Evolutionary conservation across 2,113 vertebrate genomes (phyloP), one percentile per base, ranked within the genome.

Genomic region (Scytalopus superciliaris): DNA sequence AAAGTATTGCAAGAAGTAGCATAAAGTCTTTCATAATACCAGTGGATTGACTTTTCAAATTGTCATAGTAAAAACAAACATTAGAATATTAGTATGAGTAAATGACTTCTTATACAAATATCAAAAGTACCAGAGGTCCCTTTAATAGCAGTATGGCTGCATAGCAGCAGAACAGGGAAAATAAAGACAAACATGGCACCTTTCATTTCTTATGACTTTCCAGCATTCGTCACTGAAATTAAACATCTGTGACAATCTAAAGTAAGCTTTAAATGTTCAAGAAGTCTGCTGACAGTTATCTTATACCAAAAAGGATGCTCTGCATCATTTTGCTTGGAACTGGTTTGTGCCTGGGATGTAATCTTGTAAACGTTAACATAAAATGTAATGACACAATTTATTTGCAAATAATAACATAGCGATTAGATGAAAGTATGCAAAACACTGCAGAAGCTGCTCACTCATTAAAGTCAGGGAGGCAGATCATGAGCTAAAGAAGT

Each of bases 131-230:
- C 27, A 78, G 49, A 67, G 77, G 85, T 35, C 69, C 77, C 87
- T 87, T 93, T 94, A 89, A 97, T 17, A 62, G 60, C 84, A 87
- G 63, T 12, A 87, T 62, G 85, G 59, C 91, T 84, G 80, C 94
- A 94, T 7, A 95, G 96, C 94, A 95, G 90, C 68, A 93, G 66
- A 91, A 57, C 18, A 40, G 57, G 62, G 52, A 69, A 92, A 89
- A 77, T 49, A 56, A 30, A 77, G 62, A 70, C 57, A 92, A 70
- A 77, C 45, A 74, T 33, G 44, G 79, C 56, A 76, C 62, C 85
- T 79, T 85, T 84, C 72, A 60, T 78, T 91, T 47, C 82, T 76
- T 70, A 57, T 45, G 64, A 5, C 24, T 81, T 82, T 80, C 47
- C 64, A 89, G 67, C 24, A 67, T 28, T 85, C 52, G 21, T 85